Conservation (phyloP, 2,888 invertebrate genomes). For the Allophyes oxyacanthae region DNA sequence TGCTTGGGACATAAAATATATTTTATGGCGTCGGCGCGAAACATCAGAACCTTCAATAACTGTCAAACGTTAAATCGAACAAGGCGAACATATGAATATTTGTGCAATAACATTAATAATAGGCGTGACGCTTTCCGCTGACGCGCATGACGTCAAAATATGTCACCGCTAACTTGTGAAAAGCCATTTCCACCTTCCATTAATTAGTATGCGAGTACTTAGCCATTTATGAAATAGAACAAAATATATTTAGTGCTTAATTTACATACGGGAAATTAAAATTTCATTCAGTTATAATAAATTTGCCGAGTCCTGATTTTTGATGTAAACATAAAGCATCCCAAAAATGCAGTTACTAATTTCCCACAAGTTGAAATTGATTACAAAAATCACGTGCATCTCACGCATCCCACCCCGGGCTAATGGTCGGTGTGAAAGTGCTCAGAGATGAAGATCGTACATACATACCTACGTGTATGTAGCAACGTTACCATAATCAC, state of each 20-base stretch:
- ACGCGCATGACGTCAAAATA: slow-evolving; percentile 27
- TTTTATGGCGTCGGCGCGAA: slow-evolving; percentile 83
- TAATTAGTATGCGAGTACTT: slow-evolving; percentile 8
- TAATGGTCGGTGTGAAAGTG: slow-evolving; percentile 76
- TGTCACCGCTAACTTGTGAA: slow-evolving; percentile 25
- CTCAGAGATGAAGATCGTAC: slow-evolving; percentile 76
- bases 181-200: slow-evolving; percentile 20
- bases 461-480: slow-evolving; percentile 61
- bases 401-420: slow-evolving; percentile 56
- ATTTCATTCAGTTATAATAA: too few species aligned
- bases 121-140: slow-evolving; percentile 59
- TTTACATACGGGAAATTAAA: too few species aligned
- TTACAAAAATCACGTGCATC: slow-evolving; percentile 68
- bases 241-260: neutral
- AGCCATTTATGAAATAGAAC: slow-evolving; percentile 3
- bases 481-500: slow-evolving; percentile 74
- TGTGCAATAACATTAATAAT: slow-evolving; percentile 62
- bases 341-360: slow-evolving; percentile 15
- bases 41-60: slow-evolving; percentile 83
- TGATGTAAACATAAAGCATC: too few species aligned
- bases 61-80: slow-evolving; percentile 77
- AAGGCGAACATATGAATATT: slow-evolving; percentile 66
- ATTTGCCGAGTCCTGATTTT: too few species aligned
- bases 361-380: slow-evolving; percentile 45
- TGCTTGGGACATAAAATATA: slow-evolving; percentile 84